Evolutionary conservation across 2,888 invertebrate species (phyloP).

Genomic region (Coelinius sp.): DNA sequence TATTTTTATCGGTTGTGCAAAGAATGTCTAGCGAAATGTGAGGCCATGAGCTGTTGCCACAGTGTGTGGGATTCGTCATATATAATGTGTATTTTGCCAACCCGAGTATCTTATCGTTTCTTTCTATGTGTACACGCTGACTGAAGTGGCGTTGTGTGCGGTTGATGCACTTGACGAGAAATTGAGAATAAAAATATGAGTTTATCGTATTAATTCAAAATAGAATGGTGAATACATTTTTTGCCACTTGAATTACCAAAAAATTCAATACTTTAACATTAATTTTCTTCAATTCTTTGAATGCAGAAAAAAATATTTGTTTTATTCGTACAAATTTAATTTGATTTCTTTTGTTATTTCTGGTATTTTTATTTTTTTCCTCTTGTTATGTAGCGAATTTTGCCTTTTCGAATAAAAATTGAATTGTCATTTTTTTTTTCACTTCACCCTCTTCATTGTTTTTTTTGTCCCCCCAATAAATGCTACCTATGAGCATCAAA

Average conservation of each 20-base stretch:
- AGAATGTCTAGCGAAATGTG: slow-evolving; percentile 37
- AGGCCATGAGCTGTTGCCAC: slow-evolving; percentile 21
- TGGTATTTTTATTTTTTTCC: no score
- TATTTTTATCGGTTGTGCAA: slow-evolving; percentile 46
- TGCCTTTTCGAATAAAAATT: no score
- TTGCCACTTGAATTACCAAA: background rate
- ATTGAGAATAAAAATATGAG: slow-evolving; percentile 22
- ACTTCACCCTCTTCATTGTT: background rate
- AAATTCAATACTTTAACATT: background rate
- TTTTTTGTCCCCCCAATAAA: background rate
- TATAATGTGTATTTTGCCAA: slow-evolving; percentile 13
- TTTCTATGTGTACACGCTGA: slow-evolving; percentile 22
- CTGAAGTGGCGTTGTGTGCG: slow-evolving; percentile 28
- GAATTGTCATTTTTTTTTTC: no score
- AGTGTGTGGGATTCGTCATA: slow-evolving; percentile 24
- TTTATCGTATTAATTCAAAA: slow-evolving; percentile 18
- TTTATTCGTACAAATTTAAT: no score
- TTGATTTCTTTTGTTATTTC: no score
- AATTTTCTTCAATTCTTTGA: no score
- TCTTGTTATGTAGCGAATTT: no score
- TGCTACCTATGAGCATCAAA: background rate
- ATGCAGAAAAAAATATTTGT: no score
- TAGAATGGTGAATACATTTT: background rate
- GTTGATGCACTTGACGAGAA: slow-evolving; percentile 41
- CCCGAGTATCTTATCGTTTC: slow-evolving; percentile 27